phyloP scores from a whole-genome alignment of 2,113 vertebrate species.

The Eudyptes chrysolophus region DNA sequence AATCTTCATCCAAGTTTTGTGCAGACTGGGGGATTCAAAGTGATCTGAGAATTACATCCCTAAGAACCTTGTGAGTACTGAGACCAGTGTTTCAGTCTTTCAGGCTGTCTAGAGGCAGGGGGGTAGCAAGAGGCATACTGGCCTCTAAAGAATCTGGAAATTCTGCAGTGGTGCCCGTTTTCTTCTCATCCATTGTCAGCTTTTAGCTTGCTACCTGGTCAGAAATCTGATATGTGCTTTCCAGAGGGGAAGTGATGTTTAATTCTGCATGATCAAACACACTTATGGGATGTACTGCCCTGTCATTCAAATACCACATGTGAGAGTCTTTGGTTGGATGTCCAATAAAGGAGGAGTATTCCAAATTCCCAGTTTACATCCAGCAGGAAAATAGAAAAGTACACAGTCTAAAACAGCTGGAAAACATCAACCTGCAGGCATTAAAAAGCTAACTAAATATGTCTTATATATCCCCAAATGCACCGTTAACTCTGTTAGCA shows the following conservation, averaged over 20 bases:
- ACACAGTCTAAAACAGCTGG: background rate
- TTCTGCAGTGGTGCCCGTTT: background rate
- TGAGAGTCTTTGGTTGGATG: background rate
- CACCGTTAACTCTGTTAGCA: background rate
- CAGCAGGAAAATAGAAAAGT: background rate
- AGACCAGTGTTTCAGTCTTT: background rate
- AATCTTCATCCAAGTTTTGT: background rate
- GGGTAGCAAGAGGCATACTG: background rate
- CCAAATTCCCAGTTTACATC: background rate
- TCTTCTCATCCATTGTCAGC: background rate
- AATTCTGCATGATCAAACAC: background rate
- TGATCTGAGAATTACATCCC: background rate
- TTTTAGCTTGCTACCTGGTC: background rate
- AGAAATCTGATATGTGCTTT: background rate
- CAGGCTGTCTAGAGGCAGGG: background rate
- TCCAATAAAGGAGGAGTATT: background rate
- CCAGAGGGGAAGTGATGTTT: background rate
- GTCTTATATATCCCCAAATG: background rate
- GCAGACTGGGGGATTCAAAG: background rate
- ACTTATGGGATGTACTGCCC: background rate
- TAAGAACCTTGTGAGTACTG: background rate
- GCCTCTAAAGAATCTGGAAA: background rate
- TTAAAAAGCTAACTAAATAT: background rate
- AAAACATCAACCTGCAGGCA: background rate
- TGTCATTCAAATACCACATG: background rate